A percentile compares a stretch with the other conserved stretches of the same genome.
These are phyloP conservation scores for Corythornis vintsioides DNA, from an alignment of 2,113 vertebrate species.

Conservation along the genomic window DNA sequence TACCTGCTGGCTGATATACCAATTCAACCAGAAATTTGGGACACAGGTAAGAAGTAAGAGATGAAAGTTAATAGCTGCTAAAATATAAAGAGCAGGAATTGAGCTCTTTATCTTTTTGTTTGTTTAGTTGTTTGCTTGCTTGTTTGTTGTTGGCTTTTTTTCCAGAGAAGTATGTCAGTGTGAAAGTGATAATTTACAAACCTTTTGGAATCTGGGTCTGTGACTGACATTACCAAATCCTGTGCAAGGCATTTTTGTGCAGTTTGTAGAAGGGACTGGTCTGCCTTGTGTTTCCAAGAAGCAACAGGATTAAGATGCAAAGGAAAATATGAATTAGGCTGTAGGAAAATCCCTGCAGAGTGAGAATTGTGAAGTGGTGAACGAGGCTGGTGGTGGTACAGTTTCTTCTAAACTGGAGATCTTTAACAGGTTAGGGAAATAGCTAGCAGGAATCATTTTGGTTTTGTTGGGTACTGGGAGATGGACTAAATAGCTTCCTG, in stretches of 20 bases:
- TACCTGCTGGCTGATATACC: neutral
- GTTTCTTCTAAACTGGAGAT: neutral
- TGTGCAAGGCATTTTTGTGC: neutral
- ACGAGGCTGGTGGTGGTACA: neutral
- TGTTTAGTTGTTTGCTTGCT: no score
- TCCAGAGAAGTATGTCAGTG: accelerated
- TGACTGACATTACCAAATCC: neutral
- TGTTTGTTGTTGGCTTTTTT: no score
- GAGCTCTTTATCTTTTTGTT: neutral
- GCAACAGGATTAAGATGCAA: neutral
- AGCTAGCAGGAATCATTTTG: neutral
- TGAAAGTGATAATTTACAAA: neutral
- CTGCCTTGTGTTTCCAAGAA: neutral
- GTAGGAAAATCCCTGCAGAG: neutral
- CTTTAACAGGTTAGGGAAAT: neutral
- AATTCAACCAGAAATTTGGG: neutral
- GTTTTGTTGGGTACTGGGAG: neutral
- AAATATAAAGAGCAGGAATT: neutral
- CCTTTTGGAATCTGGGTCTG: neutral
- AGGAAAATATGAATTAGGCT: neutral
- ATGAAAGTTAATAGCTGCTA: neutral
- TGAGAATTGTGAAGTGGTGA: neutral
- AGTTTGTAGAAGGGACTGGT: neutral
- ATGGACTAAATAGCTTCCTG: neutral
- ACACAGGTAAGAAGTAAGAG: neutral